Percentiles rank a stretch among this genome's conserved stretches.
phyloP scores from a whole-genome alignment of 2,888 invertebrate genomes.

The Spialia ferax region DNA sequence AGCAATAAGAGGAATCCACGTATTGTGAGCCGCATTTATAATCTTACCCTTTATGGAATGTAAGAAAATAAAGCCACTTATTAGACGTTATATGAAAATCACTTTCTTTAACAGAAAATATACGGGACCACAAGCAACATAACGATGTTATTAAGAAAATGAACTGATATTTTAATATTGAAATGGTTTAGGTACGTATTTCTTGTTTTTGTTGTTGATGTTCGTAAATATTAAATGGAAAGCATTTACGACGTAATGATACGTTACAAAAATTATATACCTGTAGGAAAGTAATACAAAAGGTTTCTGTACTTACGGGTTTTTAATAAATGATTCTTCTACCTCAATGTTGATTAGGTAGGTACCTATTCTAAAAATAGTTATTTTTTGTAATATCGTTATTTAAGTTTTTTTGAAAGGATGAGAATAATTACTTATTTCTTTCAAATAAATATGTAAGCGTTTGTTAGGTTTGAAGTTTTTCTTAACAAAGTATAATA shows the following conservation, averaged over 20 bases:
- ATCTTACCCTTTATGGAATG: slow-evolving; percentile 54
- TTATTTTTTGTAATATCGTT: no score
- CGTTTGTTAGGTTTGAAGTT: no score
- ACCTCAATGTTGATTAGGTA: no score
- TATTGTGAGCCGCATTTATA: slow-evolving; percentile 51
- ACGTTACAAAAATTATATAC: not conserved
- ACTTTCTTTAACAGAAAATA: slow-evolving; percentile 10
- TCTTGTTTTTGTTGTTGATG: not conserved
- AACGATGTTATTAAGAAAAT: not conserved
- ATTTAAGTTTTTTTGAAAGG: no score
- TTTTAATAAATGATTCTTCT: not conserved
- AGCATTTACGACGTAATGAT: not conserved
- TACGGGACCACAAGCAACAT: slow-evolving; percentile 2
- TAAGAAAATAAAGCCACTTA: slow-evolving; percentile 50
- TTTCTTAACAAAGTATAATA: no score
- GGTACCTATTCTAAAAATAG: not conserved
- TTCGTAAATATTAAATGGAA: slow-evolving; percentile 1
- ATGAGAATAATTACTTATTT: no score
- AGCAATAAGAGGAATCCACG: slow-evolving; percentile 60
- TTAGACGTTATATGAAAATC: slow-evolving; percentile 21
- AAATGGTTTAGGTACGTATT: not conserved
- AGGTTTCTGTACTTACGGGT: not conserved
- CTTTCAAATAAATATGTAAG: no score
- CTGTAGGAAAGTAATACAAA: not conserved
- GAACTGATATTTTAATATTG: slow-evolving; percentile 11